Base-by-base conservation (phyloP, 2,113 vertebrate species). In the Paradoxurus hermaphroditus region DNA sequence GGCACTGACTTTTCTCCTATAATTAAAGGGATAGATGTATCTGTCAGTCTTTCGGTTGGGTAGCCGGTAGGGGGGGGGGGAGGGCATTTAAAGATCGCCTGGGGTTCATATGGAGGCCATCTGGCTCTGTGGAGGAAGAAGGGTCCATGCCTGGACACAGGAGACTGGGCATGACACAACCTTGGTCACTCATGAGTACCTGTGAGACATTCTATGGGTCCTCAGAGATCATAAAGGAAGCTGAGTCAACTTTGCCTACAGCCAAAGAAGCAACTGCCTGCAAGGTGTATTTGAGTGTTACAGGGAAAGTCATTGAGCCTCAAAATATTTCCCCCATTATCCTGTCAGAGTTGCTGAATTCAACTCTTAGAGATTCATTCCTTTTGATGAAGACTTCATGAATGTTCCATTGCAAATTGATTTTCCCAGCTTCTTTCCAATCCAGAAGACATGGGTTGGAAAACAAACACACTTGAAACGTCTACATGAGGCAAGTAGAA, bases 21-120 rank as follows among this genome's bases (percentile, higher is more conserved):
- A 87, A 96, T 78, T 93, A 95, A 94, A 94, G 51, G 83, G 79
- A 21, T 39, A 91, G 83, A 36, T 18, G 67, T 89, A 91, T 51
- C 63, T 83, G 53, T 93, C 70, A 68, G 44, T 63, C 96, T 96
- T 95, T 96, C 92, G 92, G 93, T 63, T 86, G 70, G 89, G 46
- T 78, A 75, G 92, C 87, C 78, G 70, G 49, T 63, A 0, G 53
- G 1, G 53, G 19, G 56, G 0, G 56, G 56, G 56, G 7, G 56
- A 21, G 84, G 87, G 46, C 89, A 88, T 78, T 94, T 89, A 87
- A 70, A 83, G 51, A 91, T 46, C 72, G 49, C n/a, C 59, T 63
- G 19, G n/a, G 56, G 19, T 51, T 4, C 5, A 19, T 44, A 39
- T 31, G 44, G 56, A 65, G 46, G 56, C 44, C 12, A 4, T 39